These are phyloP conservation scores for Saiga tatarica DNA, from an alignment of 2,113 vertebrate species.

Conservation along the genomic window DNA sequence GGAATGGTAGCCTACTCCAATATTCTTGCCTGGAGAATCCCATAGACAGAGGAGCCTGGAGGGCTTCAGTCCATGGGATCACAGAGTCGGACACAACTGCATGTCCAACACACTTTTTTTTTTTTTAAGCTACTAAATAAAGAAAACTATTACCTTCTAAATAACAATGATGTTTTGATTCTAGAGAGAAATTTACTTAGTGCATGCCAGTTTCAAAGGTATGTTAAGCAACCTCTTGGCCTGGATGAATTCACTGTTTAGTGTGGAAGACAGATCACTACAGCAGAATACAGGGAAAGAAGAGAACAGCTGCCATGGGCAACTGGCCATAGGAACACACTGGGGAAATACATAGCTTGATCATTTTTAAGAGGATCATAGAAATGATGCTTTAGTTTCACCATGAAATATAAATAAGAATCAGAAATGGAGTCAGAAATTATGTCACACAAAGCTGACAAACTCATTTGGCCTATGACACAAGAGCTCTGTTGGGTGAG, in stretches of 20 bases:
- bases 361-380: background rate
- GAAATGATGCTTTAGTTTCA: background rate
- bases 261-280: background rate
- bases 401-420: background rate
- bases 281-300: background rate
- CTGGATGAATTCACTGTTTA: background rate
- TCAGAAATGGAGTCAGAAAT: background rate
- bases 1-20: background rate
- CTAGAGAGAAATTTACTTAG: background rate
- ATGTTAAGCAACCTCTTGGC: background rate
- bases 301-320: background rate
- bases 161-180: background rate
- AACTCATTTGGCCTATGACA: background rate
- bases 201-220: background rate
- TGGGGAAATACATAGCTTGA: background rate
- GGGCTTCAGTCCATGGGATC: background rate
- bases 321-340: background rate
- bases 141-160: background rate
- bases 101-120: background rate
- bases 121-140: background rate
- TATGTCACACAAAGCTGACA: background rate
- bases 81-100: rapidly evolving
- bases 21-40: background rate
- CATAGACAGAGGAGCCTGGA: background rate
- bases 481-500: background rate